These are phyloP conservation scores for Spodoptera littoralis DNA, from an alignment of 2,888 invertebrate species.

Conservation along the genomic window DNA sequence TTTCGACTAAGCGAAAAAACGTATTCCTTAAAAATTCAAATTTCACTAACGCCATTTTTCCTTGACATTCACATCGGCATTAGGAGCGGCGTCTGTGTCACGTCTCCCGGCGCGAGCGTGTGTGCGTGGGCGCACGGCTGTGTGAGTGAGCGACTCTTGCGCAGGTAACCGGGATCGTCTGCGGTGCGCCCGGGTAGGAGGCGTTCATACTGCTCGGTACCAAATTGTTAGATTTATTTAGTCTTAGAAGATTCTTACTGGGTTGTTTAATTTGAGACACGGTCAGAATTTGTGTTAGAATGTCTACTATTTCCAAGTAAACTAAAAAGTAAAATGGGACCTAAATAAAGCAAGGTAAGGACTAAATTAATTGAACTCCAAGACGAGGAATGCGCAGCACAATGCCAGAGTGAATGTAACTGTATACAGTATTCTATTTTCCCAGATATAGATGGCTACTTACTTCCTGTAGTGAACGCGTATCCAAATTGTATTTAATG, in stretches of 20 bases:
- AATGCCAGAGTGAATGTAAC: slow-evolving; percentile 5
- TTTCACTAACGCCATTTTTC: slow-evolving; percentile 73
- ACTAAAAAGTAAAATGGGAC: slow-evolving; percentile 17
- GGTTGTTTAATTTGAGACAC: slow-evolving; percentile 44
- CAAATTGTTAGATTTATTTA: slow-evolving; percentile 72
- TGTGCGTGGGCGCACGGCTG: slow-evolving; percentile 43
- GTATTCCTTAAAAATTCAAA: slow-evolving; percentile 47
- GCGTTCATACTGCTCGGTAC: slow-evolving; percentile 71
- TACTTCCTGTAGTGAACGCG: neutral
- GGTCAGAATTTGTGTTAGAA: slow-evolving; percentile 48
- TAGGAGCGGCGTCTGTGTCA: slow-evolving; percentile 80
- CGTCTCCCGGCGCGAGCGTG: slow-evolving; percentile 66
- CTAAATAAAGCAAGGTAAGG: slow-evolving; percentile 20
- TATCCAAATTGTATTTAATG: too few species aligned
- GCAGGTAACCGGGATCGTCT: slow-evolving; percentile 87
- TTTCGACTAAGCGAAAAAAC: slow-evolving; percentile 48
- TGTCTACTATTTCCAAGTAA: slow-evolving; percentile 27
- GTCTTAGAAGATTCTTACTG: slow-evolving; percentile 82
- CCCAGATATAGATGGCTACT: neutral
- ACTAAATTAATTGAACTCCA: slow-evolving; percentile 47
- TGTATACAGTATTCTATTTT: neutral
- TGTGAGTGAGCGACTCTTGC: slow-evolving; percentile 66
- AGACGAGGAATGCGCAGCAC: slow-evolving; percentile 21
- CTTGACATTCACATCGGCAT: slow-evolving; percentile 69
- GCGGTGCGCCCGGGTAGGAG: slow-evolving; percentile 69